Percentiles rank a stretch among this genome's conserved stretches.
phyloP scores from a whole-genome alignment of 2,888 invertebrate genomes.

The Caenorhabditis zanzibari region DNA sequence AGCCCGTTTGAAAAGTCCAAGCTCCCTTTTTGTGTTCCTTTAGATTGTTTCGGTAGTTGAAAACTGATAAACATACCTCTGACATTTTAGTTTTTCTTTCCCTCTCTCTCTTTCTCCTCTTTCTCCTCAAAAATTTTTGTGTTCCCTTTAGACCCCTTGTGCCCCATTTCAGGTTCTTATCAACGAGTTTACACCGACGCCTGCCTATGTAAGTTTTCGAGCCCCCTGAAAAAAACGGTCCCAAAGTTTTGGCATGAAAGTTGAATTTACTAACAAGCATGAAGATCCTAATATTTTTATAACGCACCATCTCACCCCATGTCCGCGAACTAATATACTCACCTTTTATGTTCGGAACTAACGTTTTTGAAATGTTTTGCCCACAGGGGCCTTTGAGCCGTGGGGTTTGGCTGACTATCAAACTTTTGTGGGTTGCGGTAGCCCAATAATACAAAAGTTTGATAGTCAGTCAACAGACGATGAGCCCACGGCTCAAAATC shows the following conservation, averaged over 20 bases:
- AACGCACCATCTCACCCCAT: background rate
- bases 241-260: constrained; percentile 2
- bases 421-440: too few species aligned
- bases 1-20: too few species aligned
- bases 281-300: background rate
- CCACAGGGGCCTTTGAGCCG: too few species aligned
- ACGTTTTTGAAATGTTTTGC: background rate
- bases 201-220: constrained; percentile 62
- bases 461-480: too few species aligned
- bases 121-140: background rate
- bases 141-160: background rate
- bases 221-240: background rate
- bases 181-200: constrained; percentile 66
- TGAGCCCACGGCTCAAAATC: too few species aligned
- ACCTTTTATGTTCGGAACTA: background rate
- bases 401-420: too few species aligned
- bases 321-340: background rate
- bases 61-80: background rate
- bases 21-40: constrained; percentile 5
- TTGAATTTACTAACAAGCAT: background rate
- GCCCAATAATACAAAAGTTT: too few species aligned
- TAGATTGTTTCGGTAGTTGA: too few species aligned
- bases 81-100: background rate
- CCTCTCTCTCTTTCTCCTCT: too few species aligned
- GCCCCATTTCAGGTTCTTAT: constrained; percentile 59